Evolutionary conservation across 1,140 invertebrate species (phyloP), one percentile per base, ranked within the genome.

Genomic region (Centruroides sculpturatus): DNA sequence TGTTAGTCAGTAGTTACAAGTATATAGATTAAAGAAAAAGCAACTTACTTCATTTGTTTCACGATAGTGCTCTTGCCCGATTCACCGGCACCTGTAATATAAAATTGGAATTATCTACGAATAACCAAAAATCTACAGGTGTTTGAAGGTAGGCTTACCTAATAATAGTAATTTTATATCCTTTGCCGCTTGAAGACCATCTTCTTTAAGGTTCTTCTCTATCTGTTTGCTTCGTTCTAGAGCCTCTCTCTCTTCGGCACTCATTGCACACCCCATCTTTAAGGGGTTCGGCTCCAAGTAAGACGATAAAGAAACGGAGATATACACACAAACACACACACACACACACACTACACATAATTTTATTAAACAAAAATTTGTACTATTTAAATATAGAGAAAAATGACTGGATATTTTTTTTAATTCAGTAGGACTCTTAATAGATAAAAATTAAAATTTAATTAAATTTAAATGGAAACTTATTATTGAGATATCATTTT

Each of bases 171-270:
- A 82, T 81, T 99, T 99, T 74, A 99, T 98, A 80, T 99, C 96
- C 81, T 98, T 99, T 71, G 95, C 94, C 54, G 95, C 95, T 76
- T 98, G 94, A 67, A 98, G 87, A 57, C 93, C 94, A 82, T 99
- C 96, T 78, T 99, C 96, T 79, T 99, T 99, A 61, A 99, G 83
- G 78, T 98, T 97, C 79, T 93, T 98, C 79, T 99, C 96, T 71
- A 99, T 98, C 78, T 88, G 88, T 80, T 96, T 97, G 81, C 91
- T 96, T 73, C 94, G 83, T 75, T 92, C 92, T 76, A 95, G 80
- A 75, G 94, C 94, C 71, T 89, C 90, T 78, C 94, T 82, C 79
- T 98, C 94, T 79, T 98, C 94, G 70, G 92, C 92, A 73, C 92
- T 97, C 83, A 96, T 92, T 74, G 94, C 93, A 82, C 94, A 98